Evolutionary conservation across 1,140 invertebrate genomes (phyloP).

Genomic region (Aphidius gifuensis): DNA sequence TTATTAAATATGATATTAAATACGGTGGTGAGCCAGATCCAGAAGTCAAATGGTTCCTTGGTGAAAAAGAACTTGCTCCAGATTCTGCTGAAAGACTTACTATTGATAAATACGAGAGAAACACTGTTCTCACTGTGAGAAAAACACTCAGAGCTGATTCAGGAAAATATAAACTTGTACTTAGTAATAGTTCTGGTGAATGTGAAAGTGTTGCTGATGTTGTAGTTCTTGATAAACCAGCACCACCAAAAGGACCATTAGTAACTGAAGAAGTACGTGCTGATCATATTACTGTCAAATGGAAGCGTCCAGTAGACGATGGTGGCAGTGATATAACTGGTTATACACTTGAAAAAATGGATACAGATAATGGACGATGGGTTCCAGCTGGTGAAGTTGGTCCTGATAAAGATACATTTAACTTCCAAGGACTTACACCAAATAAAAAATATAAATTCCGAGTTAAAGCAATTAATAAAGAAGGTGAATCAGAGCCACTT

Average conservation of each 20-base stretch:
- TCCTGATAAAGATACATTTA: slow-evolving; percentile 77
- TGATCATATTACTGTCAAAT: slow-evolving; percentile 89
- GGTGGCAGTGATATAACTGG: slow-evolving; percentile 91
- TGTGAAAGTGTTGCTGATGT: slow-evolving; percentile 82
- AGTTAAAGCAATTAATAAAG: slow-evolving; percentile 97
- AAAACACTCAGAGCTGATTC: slow-evolving; percentile 83
- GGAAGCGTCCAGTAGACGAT: slow-evolving; percentile 92
- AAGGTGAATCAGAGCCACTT: slow-evolving; percentile 94
- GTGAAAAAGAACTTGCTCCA: slow-evolving; percentile 70
- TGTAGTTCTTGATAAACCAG: slow-evolving; percentile 86
- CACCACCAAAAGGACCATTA: slow-evolving; percentile 79
- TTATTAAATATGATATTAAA: slow-evolving; percentile 89
- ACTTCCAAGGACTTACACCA: slow-evolving; percentile 88
- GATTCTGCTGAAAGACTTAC: slow-evolving; percentile 70
- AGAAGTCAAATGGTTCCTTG: slow-evolving; percentile 77
- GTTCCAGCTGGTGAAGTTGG: slow-evolving; percentile 86
- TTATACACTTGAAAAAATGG: slow-evolving; percentile 97
- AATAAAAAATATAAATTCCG: slow-evolving; percentile 99
- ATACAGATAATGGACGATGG: slow-evolving; percentile 88
- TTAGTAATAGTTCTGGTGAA: slow-evolving; percentile 81
- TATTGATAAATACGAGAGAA: slow-evolving; percentile 86
- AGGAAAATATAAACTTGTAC: slow-evolving; percentile 82
- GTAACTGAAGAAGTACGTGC: slow-evolving; percentile 83
- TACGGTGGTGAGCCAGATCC: slow-evolving; percentile 94
- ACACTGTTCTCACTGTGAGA: slow-evolving; percentile 86